phyloP scores from a whole-genome alignment of 2,113 vertebrate species.

The cattle (Bos taurus) region DNA sequence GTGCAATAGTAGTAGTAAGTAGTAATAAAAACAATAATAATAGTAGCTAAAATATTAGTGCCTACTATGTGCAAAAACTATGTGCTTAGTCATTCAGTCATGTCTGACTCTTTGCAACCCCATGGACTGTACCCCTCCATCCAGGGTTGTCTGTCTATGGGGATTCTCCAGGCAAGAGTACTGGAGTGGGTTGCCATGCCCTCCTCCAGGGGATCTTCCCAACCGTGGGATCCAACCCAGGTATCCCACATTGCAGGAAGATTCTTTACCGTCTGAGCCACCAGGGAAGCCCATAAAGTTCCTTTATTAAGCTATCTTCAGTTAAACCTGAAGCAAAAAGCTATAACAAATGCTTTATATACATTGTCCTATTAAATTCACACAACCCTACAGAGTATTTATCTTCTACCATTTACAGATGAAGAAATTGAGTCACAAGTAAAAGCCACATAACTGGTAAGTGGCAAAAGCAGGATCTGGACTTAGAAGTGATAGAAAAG shows the following conservation, averaged over 20 bases:
- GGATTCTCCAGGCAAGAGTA: background rate
- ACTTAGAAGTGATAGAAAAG: background rate
- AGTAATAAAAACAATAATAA: background rate
- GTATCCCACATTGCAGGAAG: background rate
- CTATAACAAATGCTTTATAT: background rate
- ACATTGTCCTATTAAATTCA: background rate
- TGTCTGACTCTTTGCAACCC: background rate
- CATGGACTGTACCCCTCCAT: background rate
- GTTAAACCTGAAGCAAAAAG: background rate
- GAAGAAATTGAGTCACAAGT: background rate
- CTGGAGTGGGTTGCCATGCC: background rate
- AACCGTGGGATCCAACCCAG: background rate
- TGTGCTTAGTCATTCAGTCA: background rate
- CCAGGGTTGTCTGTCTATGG: background rate
- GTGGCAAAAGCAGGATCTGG: background rate
- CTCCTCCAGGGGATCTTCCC: background rate
- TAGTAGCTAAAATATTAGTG: background rate
- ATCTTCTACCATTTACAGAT: background rate
- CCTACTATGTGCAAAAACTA: background rate
- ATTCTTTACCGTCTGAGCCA: background rate
- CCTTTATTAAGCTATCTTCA: background rate
- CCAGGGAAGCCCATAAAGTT: background rate
- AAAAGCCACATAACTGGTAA: background rate
- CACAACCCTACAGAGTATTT: background rate
- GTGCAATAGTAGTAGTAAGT: background rate